Conservation (phyloP, 2,113 vertebrate species). For the Asarcornis scutulata region DNA sequence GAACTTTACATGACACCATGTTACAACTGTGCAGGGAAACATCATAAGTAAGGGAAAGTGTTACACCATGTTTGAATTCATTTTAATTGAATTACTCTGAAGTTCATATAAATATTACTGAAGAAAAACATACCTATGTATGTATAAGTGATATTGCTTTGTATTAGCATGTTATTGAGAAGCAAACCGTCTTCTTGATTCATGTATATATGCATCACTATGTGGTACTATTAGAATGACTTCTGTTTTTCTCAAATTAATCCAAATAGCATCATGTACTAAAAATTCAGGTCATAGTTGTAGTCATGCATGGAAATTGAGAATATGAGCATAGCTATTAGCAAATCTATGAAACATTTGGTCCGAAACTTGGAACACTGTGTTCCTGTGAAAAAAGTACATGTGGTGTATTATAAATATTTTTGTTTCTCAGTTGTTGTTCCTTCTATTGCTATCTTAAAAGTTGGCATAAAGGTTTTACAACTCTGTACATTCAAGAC, state of each 20-base stretch:
- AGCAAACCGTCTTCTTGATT: background rate
- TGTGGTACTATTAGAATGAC: background rate
- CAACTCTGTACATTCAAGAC: background rate
- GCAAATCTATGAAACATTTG: constrained; percentile 63
- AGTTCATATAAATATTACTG: background rate
- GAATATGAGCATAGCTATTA: constrained; percentile 58
- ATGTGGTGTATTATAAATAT: constrained; percentile 34
- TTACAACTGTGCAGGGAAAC: background rate
- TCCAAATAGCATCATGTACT: constrained; percentile 39
- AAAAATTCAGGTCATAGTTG: constrained; percentile 61
- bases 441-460: background rate
- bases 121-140: background rate
- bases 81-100: background rate
- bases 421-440: constrained; percentile 27
- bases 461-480: background rate
- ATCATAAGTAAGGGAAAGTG: background rate
- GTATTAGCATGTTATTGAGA: background rate
- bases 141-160: background rate
- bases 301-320: constrained; percentile 67
- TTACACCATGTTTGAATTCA: background rate
- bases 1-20: background rate
- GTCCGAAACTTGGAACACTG: constrained; percentile 43
- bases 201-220: background rate
- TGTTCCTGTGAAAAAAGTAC: constrained; percentile 41
- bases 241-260: constrained; percentile 56